Base-by-base conservation (phyloP, 1,140 invertebrate species). In the Pectinophora gossypiella region DNA sequence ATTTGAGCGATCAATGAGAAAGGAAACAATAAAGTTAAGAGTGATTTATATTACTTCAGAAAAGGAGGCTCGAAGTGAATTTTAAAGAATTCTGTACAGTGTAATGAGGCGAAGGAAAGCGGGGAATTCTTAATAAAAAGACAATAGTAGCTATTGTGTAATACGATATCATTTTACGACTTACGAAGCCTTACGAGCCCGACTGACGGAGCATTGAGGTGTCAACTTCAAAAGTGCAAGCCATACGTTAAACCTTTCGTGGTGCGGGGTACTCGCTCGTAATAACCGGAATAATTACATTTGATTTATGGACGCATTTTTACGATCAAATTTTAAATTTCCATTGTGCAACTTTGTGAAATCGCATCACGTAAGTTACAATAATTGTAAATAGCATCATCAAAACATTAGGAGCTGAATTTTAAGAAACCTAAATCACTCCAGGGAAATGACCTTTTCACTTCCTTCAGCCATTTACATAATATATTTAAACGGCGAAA, bases 101-200 rank as follows among this genome's bases (percentile, higher is more conserved):
- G 55, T 51, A 64, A 61, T 56, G 61, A 69, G 72, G 68, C 60
- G 55, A 71, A 68, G 54, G 59, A 47, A 53, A 42, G 18, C 21
- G 27, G 20, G 20, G 35, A 68, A 68, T 69, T 74, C 66, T 62
- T 66, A 72, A 72, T 68, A 65, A 80, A 76, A 71, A 72, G 65
- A 72, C 72, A 76, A 82, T 76, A 78, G 71, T 72, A 61, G 68
- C 70, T 79, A 83, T 80, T 81, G 78, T 82, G 82, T 77, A 75
- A 86, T 61, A 56, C 52, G 80, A 86, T 80, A 84, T 57, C 53
- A 51, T 81, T 78, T 71, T 86, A 83, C 83, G 80, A 86, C 81
- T 86, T 78, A 80, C 72, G 83, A 85, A 85, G 79, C 81, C 81
- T 47, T 83, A 83, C 54, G 60, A 73, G 64, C 64, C 64, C 65